phyloP scores from a whole-genome alignment of 2,797 vertebrate genomes.

The Diglossa cyanea region DNA sequence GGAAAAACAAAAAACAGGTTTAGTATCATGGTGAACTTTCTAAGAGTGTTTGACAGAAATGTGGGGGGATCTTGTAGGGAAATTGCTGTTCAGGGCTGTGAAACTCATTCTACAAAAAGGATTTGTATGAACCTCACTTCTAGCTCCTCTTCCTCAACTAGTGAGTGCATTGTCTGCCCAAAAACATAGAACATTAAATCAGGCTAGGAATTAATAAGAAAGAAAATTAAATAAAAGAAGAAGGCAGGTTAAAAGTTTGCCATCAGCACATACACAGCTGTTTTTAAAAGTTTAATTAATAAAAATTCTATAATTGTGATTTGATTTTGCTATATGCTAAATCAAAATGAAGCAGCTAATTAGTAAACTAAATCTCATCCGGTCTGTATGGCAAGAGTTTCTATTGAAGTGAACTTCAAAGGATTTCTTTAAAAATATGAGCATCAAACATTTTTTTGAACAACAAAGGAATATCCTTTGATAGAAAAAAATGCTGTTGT shows the following conservation, averaged over 20 bases:
- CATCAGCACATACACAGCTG: not conserved
- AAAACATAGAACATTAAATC: not conserved
- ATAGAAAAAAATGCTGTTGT: slow-evolving; percentile 36
- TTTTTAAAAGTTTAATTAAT: slow-evolving; percentile 37
- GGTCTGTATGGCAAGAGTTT: slow-evolving; percentile 2
- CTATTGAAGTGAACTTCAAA: slow-evolving; percentile 71
- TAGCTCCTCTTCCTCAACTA: not conserved
- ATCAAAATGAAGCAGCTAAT: slow-evolving; percentile 57
- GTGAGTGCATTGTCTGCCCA: not conserved
- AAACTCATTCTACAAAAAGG: not conserved
- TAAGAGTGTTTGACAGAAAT: not conserved
- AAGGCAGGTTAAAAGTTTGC: slow-evolving; percentile 29
- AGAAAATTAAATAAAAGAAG: not conserved
- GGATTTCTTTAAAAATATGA: slow-evolving; percentile 37
- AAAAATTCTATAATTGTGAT: slow-evolving; percentile 5
- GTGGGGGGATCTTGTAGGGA: not conserved
- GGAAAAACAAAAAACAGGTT: not conserved
- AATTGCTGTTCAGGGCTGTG: not conserved
- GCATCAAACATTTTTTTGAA: slow-evolving; percentile 63
- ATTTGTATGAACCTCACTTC: not conserved
- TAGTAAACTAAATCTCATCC: slow-evolving; percentile 46
- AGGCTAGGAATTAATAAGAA: not conserved
- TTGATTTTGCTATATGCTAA: slow-evolving; percentile 30
- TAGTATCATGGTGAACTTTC: rapidly evolving
- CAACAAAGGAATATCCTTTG: slow-evolving; percentile 48